Base-by-base conservation (phyloP, 2,113 vertebrate genomes). In the Tachysurus fulvidraco region DNA sequence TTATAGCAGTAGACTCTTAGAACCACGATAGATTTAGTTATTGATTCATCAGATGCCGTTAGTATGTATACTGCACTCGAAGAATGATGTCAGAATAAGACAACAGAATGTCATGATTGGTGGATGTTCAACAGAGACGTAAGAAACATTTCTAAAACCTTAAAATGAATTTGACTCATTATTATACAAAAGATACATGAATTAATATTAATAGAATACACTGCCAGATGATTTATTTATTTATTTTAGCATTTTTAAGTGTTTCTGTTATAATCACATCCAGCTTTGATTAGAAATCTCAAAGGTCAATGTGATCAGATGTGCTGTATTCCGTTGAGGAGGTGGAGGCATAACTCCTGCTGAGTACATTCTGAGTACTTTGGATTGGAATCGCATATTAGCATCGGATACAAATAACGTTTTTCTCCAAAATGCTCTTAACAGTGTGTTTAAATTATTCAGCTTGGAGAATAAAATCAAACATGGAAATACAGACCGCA, bases 391-490 rank as follows among this genome's bases (percentile, higher is more conserved):
- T 55, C 80, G 73, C 73, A 19, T 83, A 36, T 81, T 76, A 74
- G 46, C 8, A 83, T 85, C 36, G 59, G 55, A 83, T 71, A 83
- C 41, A 60, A 82, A 85, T 83, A 83, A 85, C 46, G 67, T 59
- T 60, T 81, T 71, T 67, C 55, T 81, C 64, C 41, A 28, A 69
- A 64, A 83, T 4, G 62, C 44, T 57, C 23, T 64, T 76, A 84
- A 81, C 77, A 36, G 54, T 23, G 36, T 5, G 21, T 28, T 85
- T 84, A 76, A 44, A 81, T 46, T 62, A 83, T 69, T 80, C 73
- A 67, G 55, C 67, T 82, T 10, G 6, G 23, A 64, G 67, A 82
- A 82, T 46, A 30, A 81, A 82, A 59, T 74, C 21, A 74, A 71
- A 81, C 30, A 60, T 14, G 13, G 14, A 41, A 74, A 41, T 62